Base-by-base conservation (phyloP, 2,113 vertebrate genomes). In the Cyprinodon variegatus region DNA sequence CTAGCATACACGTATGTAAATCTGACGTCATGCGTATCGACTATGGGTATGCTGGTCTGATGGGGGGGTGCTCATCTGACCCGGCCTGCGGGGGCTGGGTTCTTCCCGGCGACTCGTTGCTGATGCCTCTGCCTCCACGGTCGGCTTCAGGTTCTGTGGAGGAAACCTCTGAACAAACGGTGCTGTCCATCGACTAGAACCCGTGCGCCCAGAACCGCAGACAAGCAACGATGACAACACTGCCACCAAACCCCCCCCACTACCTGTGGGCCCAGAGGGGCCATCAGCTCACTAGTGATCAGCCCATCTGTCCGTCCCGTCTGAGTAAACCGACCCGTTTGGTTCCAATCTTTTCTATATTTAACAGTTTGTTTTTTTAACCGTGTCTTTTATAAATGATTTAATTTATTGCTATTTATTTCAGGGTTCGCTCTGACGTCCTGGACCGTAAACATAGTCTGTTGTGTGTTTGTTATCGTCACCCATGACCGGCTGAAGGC, bases 331-430 rank as follows among this genome's bases (percentile, higher is more conserved):
- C 65, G 40, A 78, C 74, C 70, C 81, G 61, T 82, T 76, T 15
- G 45, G 74, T 79, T 74, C 59, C 76, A 0, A 76, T 74, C 63
- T 76, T 70, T 80, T 50, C 66, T 76, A 83, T 86, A 83, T 86
- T 84, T 76, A 86, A 90, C 80, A 85, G 64, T 78, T 17, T 74
- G 84, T 80, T 0, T 78, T 82, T 90, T 84, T 86, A 88, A 86
- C 78, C 48, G 61, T 29, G 71, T 81, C 20, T 78, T 86, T 85
- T 81, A 86, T 87, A 57, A 57, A 89, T 86, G 7, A 89, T 86
- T 89, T 93, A 87, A 88, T 87, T 93, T 91, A 91, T 92, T 90
- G 41, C 15, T 91, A 91, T 93, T 92, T 92, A 91, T 92, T 93
- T 87, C 62, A 87, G 64, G 81, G 82, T 77, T 89, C 78, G 83